Evolutionary conservation across 1,140 invertebrate genomes (phyloP).

Genomic region (Zaprionus nigranus): DNA sequence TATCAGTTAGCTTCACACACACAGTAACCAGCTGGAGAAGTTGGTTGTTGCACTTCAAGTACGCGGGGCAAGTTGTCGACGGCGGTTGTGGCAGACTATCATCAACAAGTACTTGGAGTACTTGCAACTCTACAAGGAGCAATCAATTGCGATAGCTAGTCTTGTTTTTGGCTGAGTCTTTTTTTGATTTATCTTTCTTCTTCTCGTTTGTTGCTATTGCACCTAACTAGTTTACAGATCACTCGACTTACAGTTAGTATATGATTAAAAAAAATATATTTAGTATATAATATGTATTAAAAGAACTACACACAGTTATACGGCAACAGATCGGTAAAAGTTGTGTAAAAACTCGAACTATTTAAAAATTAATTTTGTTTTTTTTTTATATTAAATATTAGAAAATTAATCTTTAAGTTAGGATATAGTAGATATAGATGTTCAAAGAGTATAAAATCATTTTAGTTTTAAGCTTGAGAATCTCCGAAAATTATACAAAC

Average conservation of each 20-base stretch:
- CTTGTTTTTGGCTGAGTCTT: constrained; percentile 55
- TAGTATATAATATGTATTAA: constrained; percentile 13
- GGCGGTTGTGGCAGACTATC: constrained; percentile 17
- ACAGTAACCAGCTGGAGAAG: constrained; percentile 43
- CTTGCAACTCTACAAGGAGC: constrained; percentile 26
- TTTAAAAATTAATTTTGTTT: too few relatives aligned
- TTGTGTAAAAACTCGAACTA: not conserved
- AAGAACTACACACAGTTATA: constrained; percentile 38
- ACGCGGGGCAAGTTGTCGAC: constrained; percentile 36
- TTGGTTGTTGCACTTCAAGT: constrained; percentile 47
- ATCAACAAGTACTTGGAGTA: constrained; percentile 22
- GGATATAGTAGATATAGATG: too few relatives aligned
- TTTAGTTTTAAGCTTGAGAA: not conserved
- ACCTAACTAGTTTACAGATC: constrained; percentile 48
- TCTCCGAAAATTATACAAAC: too few relatives aligned
- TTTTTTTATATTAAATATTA: too few relatives aligned
- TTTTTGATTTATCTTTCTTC: constrained; percentile 18
- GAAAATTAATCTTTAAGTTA: too few relatives aligned
- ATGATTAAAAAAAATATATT: constrained; percentile 22
- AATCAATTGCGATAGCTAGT: constrained; percentile 49
- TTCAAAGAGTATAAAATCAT: not conserved
- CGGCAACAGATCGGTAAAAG: constrained; percentile 23
- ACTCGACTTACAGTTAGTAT: constrained; percentile 48
- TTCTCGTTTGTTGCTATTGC: constrained; percentile 23
- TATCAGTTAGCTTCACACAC: constrained; percentile 1